Evolutionary conservation across 1,140 invertebrate species (phyloP), one percentile per base, ranked within the genome.

Genomic region (Lucilia cuprina): DNA sequence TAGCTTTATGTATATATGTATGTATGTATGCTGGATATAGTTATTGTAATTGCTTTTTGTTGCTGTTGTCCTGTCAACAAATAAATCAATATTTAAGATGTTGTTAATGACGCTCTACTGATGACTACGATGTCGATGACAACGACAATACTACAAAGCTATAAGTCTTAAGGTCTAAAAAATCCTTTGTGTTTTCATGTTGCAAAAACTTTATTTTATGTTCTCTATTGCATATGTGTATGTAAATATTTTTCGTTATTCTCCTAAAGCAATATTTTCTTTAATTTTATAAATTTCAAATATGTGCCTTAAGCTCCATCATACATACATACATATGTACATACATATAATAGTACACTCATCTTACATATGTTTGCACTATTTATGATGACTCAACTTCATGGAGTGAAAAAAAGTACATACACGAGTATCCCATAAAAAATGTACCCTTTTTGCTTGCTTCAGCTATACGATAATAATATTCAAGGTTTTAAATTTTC

Each of bases 31-130:
- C 9, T 12, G 50, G 13, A 74, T 8, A 25, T 74, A 25, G 74
- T 25, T 74, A 74, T 30, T 74, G 30, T 30, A 74, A 30, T 30
- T 74, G 25, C 13, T 12, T 75, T 75, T 75, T 14, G 13, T 12
- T 75, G 55, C 7, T 60, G 50, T 60, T 60, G 55, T 70, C 19
- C 65, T 25, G 65, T 70, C 19, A 21, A 70, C 19, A 70, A 70
- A 70, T 70, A 70, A 70, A 70, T 70, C 65, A 70, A 70, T 70
- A 70, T 70, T 70, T 70, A 70, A 70, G 65, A 70, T 70, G 65
- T 70, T 70, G 65, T 19, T 70, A 70, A 70, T 70, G 55, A 60
- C 55, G 55, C 55, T 30, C 25, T 30, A 30, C 25, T 60, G 65
- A 70, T 70, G 65, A 70, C 19, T 9, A 70, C 19, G 8, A 70